Percentiles rank a stretch among this genome's conserved stretches.
Evolutionary conservation across 2,797 vertebrate genomes (phyloP).

Genomic region (Brotula barbata): DNA sequence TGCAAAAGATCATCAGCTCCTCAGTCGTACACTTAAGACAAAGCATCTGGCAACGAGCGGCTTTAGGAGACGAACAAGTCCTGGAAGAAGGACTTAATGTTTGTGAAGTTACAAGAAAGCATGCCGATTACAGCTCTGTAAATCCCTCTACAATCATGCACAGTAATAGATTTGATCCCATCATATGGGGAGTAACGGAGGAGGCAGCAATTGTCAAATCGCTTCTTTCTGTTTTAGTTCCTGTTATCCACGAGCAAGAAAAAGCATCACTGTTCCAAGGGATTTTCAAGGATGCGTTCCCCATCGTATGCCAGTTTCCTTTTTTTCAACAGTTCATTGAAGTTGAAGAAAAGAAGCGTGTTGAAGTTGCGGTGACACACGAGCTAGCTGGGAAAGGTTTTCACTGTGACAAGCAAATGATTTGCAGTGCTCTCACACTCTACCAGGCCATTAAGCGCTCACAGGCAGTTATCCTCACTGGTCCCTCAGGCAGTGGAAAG

Average conservation of each 20-base stretch:
- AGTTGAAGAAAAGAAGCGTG: conserved; percentile 47
- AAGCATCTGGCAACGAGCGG: conserved; percentile 26
- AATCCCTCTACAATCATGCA: conserved; percentile 9
- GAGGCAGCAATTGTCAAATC: conserved; percentile 80
- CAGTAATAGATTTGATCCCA: conserved; percentile 15
- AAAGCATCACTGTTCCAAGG: conserved; percentile 64
- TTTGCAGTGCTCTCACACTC: conserved; percentile 71
- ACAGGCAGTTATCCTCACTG: conserved; percentile 80
- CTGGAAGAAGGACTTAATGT: not conserved
- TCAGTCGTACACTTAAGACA: conserved; percentile 65
- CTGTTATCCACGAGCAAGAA: conserved; percentile 51
- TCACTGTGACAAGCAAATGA: conserved; percentile 59
- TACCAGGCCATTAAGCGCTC: conserved; percentile 74
- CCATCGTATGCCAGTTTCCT: conserved; percentile 54
- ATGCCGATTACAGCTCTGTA: conserved; percentile 25
- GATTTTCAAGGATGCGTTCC: conserved; percentile 81
- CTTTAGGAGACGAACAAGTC: conserved; percentile 23
- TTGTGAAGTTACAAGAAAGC: conserved; percentile 8
- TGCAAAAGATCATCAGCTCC: conserved; percentile 74
- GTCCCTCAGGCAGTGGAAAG: conserved; percentile 85
- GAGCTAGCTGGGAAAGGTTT: conserved; percentile 72
- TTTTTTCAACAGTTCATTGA: conserved; percentile 48
- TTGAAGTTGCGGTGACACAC: conserved; percentile 65
- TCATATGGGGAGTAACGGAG: conserved; percentile 66
- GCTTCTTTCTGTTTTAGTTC: conserved; percentile 69